Evolutionary conservation across 1,140 invertebrate species (phyloP).

Genomic region (Drosophila leontia): DNA sequence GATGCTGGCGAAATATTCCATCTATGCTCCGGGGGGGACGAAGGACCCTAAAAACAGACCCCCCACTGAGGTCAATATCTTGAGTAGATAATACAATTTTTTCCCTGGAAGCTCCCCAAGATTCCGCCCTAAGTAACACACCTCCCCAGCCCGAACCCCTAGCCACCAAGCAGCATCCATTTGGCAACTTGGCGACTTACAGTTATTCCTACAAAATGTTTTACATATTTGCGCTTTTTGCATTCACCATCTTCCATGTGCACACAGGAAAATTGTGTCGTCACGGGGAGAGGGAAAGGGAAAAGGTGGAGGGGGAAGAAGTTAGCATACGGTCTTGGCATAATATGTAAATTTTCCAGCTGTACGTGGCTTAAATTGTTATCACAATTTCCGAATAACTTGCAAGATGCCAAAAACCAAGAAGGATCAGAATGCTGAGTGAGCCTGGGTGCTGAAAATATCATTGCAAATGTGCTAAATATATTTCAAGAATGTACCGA

Average conservation of each 20-base stretch:
- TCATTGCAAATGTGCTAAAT: slow-evolving; percentile 3
- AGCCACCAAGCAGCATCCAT: slow-evolving; percentile 12
- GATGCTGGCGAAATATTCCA: slow-evolving; percentile 18
- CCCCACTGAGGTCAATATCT: slow-evolving; percentile 36
- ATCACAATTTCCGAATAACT: slow-evolving; percentile 48
- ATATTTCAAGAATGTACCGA: slow-evolving; percentile 6
- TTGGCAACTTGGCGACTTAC: slow-evolving; percentile 57
- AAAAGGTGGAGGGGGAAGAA: not conserved
- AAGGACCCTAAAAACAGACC: slow-evolving; percentile 2
- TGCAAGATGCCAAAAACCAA: slow-evolving; percentile 30
- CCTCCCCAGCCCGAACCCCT: not conserved
- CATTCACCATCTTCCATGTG: slow-evolving; percentile 26
- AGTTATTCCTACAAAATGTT: slow-evolving; percentile 59
- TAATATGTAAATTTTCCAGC: slow-evolving; percentile 61
- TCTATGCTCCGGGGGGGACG: not conserved
- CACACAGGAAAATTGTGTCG: slow-evolving; percentile 40
- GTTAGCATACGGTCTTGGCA: slow-evolving; percentile 40
- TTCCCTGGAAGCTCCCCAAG: slow-evolving; percentile 3
- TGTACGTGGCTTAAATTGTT: slow-evolving; percentile 61
- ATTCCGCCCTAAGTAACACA: slow-evolving; percentile 9
- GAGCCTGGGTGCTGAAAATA: slow-evolving; percentile 14
- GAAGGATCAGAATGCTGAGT: slow-evolving; percentile 15
- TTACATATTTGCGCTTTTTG: slow-evolving; percentile 71
- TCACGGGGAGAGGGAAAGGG: slow-evolving; percentile 1
- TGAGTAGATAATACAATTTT: slow-evolving; percentile 37